phyloP scores from a whole-genome alignment of 1,140 invertebrate genomes.

The Drosophila simulans region DNA sequence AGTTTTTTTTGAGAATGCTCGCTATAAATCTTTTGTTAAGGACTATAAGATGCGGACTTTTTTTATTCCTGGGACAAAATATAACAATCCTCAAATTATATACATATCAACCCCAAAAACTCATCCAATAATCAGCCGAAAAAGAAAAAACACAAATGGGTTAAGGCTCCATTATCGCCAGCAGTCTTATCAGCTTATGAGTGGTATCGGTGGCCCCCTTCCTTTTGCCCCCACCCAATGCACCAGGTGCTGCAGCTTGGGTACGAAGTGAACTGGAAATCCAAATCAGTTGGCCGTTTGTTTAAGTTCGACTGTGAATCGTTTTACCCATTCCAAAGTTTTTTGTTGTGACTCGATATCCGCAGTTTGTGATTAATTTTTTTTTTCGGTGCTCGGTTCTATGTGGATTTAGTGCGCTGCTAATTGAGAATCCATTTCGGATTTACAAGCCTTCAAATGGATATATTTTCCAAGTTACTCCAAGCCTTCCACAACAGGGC shows the following conservation, averaged over 20 bases:
- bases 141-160: conserved; percentile 6
- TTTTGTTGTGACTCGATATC: conserved; percentile 5
- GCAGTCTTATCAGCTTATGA: conserved; percentile 32
- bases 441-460: conserved; percentile 58
- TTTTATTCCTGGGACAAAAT: too few relatives aligned
- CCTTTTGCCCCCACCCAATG: conserved; percentile 13
- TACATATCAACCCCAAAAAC: too few relatives aligned
- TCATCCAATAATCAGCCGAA: not conserved
- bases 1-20: not conserved
- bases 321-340: conserved; percentile 5
- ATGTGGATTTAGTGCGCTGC: conserved; percentile 40
- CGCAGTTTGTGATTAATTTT: not conserved
- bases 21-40: not conserved
- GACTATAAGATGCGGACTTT: too few relatives aligned
- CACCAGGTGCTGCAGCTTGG: conserved; percentile 13
- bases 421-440: conserved; percentile 68
- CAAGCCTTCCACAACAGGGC: conserved; percentile 71
- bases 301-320: conserved; percentile 15
- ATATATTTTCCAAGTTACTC: conserved; percentile 72
- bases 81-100: too few relatives aligned
- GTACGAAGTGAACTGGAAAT: not conserved
- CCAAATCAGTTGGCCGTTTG: conserved; percentile 44
- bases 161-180: conserved; percentile 30
- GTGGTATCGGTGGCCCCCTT: conserved; percentile 4
- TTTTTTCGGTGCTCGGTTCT: not conserved